Evolutionary conservation across 2,113 vertebrate genomes (phyloP).

Genomic region (Ptilorrhoa leucosticta): DNA sequence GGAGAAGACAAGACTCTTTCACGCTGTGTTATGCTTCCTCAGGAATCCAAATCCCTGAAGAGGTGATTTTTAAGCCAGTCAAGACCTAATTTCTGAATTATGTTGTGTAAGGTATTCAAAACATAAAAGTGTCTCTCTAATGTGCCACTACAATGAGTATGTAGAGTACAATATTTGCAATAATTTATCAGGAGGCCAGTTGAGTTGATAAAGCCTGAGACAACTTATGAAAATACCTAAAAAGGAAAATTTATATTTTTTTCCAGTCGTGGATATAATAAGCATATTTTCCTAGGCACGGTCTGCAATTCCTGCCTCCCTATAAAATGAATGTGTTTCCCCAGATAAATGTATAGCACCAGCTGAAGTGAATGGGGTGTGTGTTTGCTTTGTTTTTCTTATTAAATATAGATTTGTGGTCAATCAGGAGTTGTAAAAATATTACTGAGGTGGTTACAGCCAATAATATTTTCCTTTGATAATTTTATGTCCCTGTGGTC

Average conservation of each 20-base stretch:
- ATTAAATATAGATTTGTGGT: constrained; percentile 67
- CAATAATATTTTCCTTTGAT: constrained; percentile 62
- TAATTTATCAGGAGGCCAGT: constrained; percentile 14
- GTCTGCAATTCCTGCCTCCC: background rate
- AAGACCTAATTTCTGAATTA: constrained; percentile 9
- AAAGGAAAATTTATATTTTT: constrained; percentile 35
- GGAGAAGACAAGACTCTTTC: background rate
- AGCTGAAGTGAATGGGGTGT: constrained; percentile 42
- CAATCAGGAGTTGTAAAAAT: constrained; percentile 63
- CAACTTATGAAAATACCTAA: constrained; percentile 35
- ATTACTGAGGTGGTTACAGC: constrained; percentile 54
- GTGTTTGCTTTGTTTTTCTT: constrained; percentile 62
- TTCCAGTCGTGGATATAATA: constrained; percentile 29
- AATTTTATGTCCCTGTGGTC: constrained; percentile 61
- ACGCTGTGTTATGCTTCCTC: background rate
- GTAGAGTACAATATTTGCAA: background rate
- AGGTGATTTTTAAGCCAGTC: background rate
- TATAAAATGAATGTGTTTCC: background rate
- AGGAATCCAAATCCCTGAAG: background rate
- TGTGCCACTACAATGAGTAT: background rate
- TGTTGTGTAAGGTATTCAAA: background rate
- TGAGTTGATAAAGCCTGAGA: constrained; percentile 33
- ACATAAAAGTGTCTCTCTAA: background rate
- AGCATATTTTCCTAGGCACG: constrained; percentile 25
- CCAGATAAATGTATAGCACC: background rate